Evolutionary conservation across 2,797 vertebrate genomes (phyloP), one percentile per base, ranked within the genome.

Genomic region (Poecilia wingei): DNA sequence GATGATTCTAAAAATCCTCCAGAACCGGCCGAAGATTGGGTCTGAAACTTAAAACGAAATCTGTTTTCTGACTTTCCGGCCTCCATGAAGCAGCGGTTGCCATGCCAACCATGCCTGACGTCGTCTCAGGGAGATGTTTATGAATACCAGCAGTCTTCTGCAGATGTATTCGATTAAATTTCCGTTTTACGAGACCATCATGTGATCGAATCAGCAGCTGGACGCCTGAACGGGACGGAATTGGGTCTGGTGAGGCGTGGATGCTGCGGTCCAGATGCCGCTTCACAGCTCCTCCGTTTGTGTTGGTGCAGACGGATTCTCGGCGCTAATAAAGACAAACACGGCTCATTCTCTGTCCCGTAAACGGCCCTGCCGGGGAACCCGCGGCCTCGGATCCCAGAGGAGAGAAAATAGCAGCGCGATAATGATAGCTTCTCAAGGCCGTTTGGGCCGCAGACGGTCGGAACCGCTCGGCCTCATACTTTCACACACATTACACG

Each of bases 281-380:
- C 20, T 47, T 3, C 28, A 10, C 46, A 5, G 45, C 14, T 18
- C 18, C 10, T 31, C 18, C 14, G 53, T 55, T n/a, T 72, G 46
- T 9, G 45, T 72, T 7, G 18, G 43, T 31, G n/a, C 28, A 16
- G 69, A 70, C 25, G 68, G 70, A 22, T 49, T 5, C 49, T 41
- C 36, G 1, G 73, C 1, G 39, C 85, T 85, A 86, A 89, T 86
- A 87, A 88, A 87, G 90, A 84, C 88, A 87, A 86, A 88, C 82
- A 79, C 2, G 85, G 89, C 84, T 91, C 91, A 85, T 91, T 92
- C 90, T 92, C 80, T 74, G 9, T 76, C 85, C 89, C 87, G 88
- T 87, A 91, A 90, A 90, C 82, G 69, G 79, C 70, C 82, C 57
- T 4, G 77, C 86, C 75, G 3, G 72, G 81, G 82, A 75, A 75